phyloP scores from a whole-genome alignment of 1,140 invertebrate genomes.

The Drosophila trapezifrons region DNA sequence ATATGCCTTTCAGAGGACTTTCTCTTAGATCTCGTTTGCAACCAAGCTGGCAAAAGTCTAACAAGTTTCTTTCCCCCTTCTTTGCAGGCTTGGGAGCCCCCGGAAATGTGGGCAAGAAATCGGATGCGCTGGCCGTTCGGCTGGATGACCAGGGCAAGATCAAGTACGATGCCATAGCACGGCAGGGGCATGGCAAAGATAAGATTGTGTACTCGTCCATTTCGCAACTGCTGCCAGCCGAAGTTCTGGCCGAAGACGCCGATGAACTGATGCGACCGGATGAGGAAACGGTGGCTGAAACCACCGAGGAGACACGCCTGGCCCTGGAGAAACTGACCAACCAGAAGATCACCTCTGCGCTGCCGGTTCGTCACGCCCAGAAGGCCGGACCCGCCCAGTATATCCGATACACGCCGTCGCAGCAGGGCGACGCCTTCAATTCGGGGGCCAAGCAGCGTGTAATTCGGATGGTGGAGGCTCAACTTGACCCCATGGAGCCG shows the following conservation, averaged over 20 bases:
- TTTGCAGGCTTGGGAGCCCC: slow-evolving; percentile 90
- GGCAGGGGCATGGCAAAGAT: slow-evolving; percentile 97
- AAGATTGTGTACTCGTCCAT: slow-evolving; percentile 99
- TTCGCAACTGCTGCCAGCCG: slow-evolving; percentile 96
- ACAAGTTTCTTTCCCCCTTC: not conserved
- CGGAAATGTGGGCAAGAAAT: slow-evolving; percentile 87
- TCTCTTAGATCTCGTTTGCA: not conserved
- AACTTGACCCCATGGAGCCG: slow-evolving; percentile 99
- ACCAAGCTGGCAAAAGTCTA: not conserved
- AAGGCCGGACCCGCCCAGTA: slow-evolving; percentile 96
- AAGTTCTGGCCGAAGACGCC: slow-evolving; percentile 96
- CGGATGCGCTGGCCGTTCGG: slow-evolving; percentile 96
- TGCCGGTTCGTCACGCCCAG: slow-evolving; percentile 96
- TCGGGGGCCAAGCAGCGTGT: slow-evolving; percentile 99
- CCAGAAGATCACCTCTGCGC: slow-evolving; percentile 95
- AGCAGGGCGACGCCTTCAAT: slow-evolving; percentile 97
- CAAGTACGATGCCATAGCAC: slow-evolving; percentile 98
- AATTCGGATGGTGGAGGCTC: slow-evolving; percentile 97
- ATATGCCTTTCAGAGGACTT: not conserved
- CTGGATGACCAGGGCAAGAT: slow-evolving; percentile 97
- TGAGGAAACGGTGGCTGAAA: slow-evolving; percentile 93
- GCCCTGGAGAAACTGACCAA: slow-evolving; percentile 95
- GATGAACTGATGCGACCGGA: slow-evolving; percentile 93
- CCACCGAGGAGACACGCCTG: slow-evolving; percentile 92
- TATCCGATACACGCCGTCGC: slow-evolving; percentile 98